Evolutionary conservation across 2,888 invertebrate species (phyloP), one percentile per base, ranked within the genome.

Genomic region (Bombylius major): DNA sequence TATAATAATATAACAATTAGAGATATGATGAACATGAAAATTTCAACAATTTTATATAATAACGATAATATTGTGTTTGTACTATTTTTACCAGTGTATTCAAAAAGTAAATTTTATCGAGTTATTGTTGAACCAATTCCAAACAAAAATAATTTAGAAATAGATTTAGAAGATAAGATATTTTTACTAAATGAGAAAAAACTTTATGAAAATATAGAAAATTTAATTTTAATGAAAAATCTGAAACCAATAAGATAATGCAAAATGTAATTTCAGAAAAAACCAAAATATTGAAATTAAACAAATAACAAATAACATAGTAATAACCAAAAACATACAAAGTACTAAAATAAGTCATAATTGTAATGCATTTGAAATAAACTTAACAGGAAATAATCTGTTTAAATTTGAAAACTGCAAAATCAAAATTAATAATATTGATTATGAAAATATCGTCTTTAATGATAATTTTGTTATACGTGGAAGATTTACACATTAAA

Each of bases 31-130:
- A 56, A 58, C 34, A 56, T 58, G 31, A 51, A 58, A 58, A 53
- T 51, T 36, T 53, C 50, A 33, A 56, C 33, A 34, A 54, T 58
- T 36, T 39, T 54, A n/a, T 51, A 56, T 47, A 39, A 58, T n/a
- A n/a, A n/a, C n/a, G n/a, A n/a, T n/a, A n/a, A n/a, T n/a, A 53
- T 56, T 44, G 53, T 58, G 45, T 58, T 58, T 45, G 49, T 56
- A 12, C 32, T 56, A 56, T 14, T 56, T n/a, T 47, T 58, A 8
- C 55, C 58, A 53, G 54, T 45, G n/a, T 58, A 58, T 53, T 39
- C 49, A 47, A 53, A 54, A 12, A 23, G 11, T 32, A 54, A 45
- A 45, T 36, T 36, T 36, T 36, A 36, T 36, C 5, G 36, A 36
- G 36, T 36, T 36, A 6, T 6, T 36, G 8, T 56, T 6, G 56